phyloP scores from a whole-genome alignment of 2,888 invertebrate species.

The Coenonympha arcania region DNA sequence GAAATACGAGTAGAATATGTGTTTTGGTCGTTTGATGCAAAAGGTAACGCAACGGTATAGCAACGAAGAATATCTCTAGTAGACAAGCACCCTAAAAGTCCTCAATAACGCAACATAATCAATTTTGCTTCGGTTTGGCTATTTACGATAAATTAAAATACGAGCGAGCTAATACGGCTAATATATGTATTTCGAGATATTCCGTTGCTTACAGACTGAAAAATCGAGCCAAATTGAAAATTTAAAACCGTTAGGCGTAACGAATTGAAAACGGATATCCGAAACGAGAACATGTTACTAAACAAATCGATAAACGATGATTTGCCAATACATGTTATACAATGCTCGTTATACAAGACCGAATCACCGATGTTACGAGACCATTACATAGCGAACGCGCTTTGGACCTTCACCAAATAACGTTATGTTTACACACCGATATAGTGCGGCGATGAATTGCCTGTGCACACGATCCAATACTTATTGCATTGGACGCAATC shows the following conservation, averaged over 20 bases:
- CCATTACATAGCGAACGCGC: neutral
- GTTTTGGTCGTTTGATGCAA: too few relatives aligned
- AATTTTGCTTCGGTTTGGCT: too few relatives aligned
- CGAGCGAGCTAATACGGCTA: too few relatives aligned
- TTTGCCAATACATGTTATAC: conserved; percentile 2
- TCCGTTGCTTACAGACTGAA: neutral
- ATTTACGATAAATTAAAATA: too few relatives aligned
- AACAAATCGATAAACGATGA: neutral
- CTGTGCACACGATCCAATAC: conserved; percentile 24
- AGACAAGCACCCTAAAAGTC: too few relatives aligned
- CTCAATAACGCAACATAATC: too few relatives aligned
- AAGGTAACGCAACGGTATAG: too few relatives aligned
- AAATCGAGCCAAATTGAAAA: conserved; percentile 13
- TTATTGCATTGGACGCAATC: conserved; percentile 25
- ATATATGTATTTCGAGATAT: too few relatives aligned
- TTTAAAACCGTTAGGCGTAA: conserved; percentile 6
- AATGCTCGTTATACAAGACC: conserved; percentile 3
- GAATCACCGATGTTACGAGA: neutral
- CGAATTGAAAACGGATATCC: conserved; percentile 18
- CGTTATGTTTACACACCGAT: conserved; percentile 15
- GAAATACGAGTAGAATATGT: too few relatives aligned
- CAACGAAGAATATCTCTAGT: too few relatives aligned
- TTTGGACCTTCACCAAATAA: conserved; percentile 8
- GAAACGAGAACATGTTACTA: conserved; percentile 2
- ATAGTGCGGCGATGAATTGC: conserved; percentile 20